Conservation (phyloP, 1,140 invertebrate genomes). For the Drosophila suzukii region DNA sequence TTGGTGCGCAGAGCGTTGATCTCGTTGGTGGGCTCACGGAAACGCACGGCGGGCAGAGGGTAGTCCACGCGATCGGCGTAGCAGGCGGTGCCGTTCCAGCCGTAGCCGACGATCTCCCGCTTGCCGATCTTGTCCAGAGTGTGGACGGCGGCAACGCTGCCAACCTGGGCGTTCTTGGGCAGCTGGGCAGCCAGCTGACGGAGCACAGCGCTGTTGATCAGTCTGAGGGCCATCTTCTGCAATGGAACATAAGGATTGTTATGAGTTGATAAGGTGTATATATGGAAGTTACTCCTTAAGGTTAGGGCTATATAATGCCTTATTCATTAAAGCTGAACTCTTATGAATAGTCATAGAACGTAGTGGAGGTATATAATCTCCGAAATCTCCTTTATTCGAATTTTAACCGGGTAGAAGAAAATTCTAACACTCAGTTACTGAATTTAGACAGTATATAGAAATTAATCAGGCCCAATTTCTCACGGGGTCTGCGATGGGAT, state of each 20-base stretch:
- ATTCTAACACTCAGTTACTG: too few relatives aligned
- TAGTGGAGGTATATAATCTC: too few relatives aligned
- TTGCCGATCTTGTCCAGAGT: conserved; percentile 88
- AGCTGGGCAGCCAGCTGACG: conserved; percentile 70
- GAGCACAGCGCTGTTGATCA: conserved; percentile 68
- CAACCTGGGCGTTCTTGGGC: conserved; percentile 60
- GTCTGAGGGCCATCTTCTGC: conserved; percentile 75
- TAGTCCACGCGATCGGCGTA: conserved; percentile 93
- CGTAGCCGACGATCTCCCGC: conserved; percentile 96
- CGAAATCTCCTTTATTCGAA: too few relatives aligned
- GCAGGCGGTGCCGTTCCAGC: conserved; percentile 91
- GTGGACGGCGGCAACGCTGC: conserved; percentile 75
- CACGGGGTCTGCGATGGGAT: conserved; percentile 20
- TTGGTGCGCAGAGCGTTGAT: conserved; percentile 92
- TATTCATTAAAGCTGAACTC: too few relatives aligned
- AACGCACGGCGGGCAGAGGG: conserved; percentile 96
- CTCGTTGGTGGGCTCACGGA: conserved; percentile 88
- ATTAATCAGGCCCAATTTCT: conserved; percentile 64
- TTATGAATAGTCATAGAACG: too few relatives aligned
- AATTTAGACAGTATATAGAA: too few relatives aligned
- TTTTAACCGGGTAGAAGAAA: too few relatives aligned
- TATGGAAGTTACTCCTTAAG: too few relatives aligned
- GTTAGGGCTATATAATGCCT: too few relatives aligned
- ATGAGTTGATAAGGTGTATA: not conserved
- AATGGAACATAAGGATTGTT: not conserved